Evolutionary conservation across 2,113 vertebrate species (phyloP).

Genomic region (Tragelaphus scriptus): DNA sequence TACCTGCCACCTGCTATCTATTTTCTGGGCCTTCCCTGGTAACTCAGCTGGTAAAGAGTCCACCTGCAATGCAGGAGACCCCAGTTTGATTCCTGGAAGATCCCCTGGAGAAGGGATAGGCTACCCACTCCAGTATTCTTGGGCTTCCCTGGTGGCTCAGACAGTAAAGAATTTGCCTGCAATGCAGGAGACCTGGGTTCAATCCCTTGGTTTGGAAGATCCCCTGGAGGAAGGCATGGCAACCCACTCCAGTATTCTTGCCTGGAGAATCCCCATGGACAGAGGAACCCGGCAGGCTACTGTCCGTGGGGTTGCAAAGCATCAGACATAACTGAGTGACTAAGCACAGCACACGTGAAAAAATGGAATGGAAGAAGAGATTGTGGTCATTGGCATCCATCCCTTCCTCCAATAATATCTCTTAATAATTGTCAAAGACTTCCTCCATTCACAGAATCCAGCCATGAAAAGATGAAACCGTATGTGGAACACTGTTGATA

Average conservation of each 20-base stretch:
- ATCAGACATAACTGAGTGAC: not conserved
- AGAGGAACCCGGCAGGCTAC: not conserved
- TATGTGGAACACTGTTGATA: not conserved
- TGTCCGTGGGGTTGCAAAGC: not conserved
- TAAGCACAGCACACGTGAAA: not conserved
- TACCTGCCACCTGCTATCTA: not conserved
- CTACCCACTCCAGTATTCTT: not conserved
- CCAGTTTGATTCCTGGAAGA: not conserved
- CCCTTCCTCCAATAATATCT: not conserved
- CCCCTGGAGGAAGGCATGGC: not conserved
- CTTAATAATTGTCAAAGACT: not conserved
- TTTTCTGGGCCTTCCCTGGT: not conserved
- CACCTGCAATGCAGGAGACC: not conserved
- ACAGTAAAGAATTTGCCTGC: not conserved
- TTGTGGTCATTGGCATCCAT: not conserved
- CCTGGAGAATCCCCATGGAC: not conserved
- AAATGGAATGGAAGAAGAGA: slow-evolving; percentile 11
- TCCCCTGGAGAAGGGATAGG: not conserved
- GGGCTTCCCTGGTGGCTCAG: not conserved
- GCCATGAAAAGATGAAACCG: not conserved
- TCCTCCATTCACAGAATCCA: slow-evolving; percentile 6
- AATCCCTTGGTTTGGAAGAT: not conserved
- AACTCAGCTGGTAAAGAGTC: not conserved
- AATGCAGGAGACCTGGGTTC: not conserved
- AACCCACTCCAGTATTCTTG: not conserved